Evolutionary conservation across 2,797 vertebrate genomes (phyloP).

Genomic region (Heliangelus exortis): DNA sequence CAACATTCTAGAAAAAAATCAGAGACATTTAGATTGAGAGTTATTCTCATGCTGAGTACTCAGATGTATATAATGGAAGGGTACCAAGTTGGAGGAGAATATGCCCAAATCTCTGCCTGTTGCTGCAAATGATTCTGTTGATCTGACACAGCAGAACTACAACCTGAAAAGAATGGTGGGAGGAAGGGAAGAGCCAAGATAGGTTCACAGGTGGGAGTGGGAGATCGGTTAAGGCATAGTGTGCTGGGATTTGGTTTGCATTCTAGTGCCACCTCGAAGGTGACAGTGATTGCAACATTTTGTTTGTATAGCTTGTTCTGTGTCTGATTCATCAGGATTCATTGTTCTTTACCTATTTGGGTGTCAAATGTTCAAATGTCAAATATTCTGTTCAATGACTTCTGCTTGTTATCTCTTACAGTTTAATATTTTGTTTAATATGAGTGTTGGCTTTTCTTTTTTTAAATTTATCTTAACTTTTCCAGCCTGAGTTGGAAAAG

Average conservation of each 20-base stretch:
- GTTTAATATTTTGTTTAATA: neutral
- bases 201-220: neutral
- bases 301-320: fast-evolving
- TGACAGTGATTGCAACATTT: neutral
- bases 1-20: neutral
- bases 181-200: neutral
- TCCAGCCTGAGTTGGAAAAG: neutral
- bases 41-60: neutral
- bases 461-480: neutral
- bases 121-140: neutral
- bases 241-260: neutral
- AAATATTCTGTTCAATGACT: neutral
- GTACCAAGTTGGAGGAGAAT: neutral
- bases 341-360: neutral
- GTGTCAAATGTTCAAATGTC: neutral
- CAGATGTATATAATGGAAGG: neutral
- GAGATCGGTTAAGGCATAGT: neutral
- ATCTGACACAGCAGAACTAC: neutral
- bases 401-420: neutral
- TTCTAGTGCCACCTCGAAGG: neutral
- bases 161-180: neutral
- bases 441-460: neutral
- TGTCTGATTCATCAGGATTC: neutral
- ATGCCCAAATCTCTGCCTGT: neutral
- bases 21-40: neutral